phyloP scores from a whole-genome alignment of 2,113 vertebrate species.

The Grammomys surdaster region DNA sequence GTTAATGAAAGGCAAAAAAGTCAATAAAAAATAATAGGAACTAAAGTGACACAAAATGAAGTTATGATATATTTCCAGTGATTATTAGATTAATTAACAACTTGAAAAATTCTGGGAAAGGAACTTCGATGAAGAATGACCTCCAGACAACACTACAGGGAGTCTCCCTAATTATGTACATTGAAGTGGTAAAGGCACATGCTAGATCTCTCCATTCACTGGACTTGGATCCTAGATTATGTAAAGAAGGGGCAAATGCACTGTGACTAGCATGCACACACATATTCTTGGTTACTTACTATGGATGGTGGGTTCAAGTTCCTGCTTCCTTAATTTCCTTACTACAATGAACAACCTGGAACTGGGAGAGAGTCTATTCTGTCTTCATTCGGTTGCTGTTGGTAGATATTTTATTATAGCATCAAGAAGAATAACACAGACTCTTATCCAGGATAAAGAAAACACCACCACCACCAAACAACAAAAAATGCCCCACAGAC shows the following conservation, averaged over 20 bases:
- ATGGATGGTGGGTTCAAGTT: not conserved
- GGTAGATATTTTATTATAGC: not conserved
- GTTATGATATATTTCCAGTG: not conserved
- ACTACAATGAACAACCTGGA: no score
- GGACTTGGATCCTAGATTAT: no score
- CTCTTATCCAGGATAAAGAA: not conserved
- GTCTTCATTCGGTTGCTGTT: not conserved
- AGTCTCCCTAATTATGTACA: not conserved
- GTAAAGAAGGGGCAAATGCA: not conserved
- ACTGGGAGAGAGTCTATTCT: no score
- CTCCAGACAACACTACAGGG: not conserved
- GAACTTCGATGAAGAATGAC: not conserved
- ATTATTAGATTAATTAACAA: no score
- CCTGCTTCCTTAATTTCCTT: not conserved
- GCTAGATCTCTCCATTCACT: not conserved
- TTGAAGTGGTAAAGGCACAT: no score
- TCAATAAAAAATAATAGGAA: not conserved
- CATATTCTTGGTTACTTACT: no score
- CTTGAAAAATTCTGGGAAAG: not conserved
- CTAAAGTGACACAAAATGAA: slow-evolving; percentile 20
- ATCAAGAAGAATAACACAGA: no score
- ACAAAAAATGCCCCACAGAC: not conserved
- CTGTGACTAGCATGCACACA: not conserved
- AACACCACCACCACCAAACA: not conserved
- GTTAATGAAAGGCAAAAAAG: slow-evolving; percentile 14